Percentiles rank a stretch among this genome's conserved stretches.
Conservation (phyloP, 1,140 invertebrate species). For the Ceratina calcarata region DNA sequence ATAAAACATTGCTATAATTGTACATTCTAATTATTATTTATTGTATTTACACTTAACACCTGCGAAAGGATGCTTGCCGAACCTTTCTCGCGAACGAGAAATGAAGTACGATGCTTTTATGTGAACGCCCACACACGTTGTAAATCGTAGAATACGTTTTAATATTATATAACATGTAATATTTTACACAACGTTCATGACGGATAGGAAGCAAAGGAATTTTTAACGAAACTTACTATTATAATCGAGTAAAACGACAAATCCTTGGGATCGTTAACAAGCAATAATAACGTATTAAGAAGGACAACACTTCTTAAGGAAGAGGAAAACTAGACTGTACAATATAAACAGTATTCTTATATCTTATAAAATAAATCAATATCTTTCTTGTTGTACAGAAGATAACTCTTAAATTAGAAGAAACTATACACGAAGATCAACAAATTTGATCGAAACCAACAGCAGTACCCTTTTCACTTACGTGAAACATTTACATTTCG, state of each 20-base stretch:
- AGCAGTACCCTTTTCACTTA: too few relatives aligned
- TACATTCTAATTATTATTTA: not conserved
- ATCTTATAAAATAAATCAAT: not conserved
- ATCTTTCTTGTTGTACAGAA: not conserved
- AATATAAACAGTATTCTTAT: not conserved
- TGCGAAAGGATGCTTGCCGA: slow-evolving; percentile 4
- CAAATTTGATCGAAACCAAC: not conserved
- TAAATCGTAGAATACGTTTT: not conserved
- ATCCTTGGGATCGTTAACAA: not conserved
- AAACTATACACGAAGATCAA: not conserved
- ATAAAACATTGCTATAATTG: slow-evolving; percentile 22
- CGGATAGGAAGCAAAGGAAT: not conserved
- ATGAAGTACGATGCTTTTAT: slow-evolving; percentile 23
- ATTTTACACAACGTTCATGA: not conserved
- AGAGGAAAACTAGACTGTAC: not conserved
- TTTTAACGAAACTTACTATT: not conserved
- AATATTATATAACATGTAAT: not conserved
- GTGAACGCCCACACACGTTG: not conserved
- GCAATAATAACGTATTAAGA: not conserved
- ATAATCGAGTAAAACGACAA: not conserved
- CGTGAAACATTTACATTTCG: not conserved
- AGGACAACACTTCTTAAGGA: not conserved
- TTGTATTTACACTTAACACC: slow-evolving; percentile 8
- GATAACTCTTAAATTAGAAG: not conserved
- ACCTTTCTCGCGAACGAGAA: not conserved